phyloP scores from a whole-genome alignment of 92 coral and sea anemone genomes.

The Parazoanthus atlanticus region DNA sequence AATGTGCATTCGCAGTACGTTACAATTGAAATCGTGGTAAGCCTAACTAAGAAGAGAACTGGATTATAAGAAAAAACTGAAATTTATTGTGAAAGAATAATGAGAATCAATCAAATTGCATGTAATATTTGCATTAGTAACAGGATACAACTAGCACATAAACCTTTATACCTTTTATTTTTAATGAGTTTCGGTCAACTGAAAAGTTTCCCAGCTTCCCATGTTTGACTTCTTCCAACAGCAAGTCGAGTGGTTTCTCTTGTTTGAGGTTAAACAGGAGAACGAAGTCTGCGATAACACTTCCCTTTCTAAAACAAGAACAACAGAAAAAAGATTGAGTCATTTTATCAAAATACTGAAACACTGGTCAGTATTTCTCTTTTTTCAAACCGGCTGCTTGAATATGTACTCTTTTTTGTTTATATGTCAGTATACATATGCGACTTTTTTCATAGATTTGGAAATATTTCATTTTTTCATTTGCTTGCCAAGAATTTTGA shows the following conservation, averaged over 20 bases:
- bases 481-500: too few species aligned
- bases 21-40: too few species aligned
- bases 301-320: background rate
- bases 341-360: background rate
- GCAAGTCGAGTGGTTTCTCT: background rate
- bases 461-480: background rate
- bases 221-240: background rate
- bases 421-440: too few species aligned
- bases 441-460: too few species aligned
- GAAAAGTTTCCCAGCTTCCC: slow-evolving; percentile 28
- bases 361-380: too few species aligned
- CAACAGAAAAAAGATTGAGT: background rate
- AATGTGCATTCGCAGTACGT: too few species aligned
- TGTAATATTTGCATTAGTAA: too few species aligned
- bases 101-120: background rate
- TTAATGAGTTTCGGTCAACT: slow-evolving; percentile 7
- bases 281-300: slow-evolving; percentile 22
- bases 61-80: too few species aligned
- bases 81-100: too few species aligned
- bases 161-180: background rate
- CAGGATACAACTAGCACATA: too few species aligned
- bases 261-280: slow-evolving; percentile 20
- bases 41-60: too few species aligned
- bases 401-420: too few species aligned
- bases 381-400: background rate